phyloP scores from a whole-genome alignment of 2,888 invertebrate genomes.

The Andricus curvator region DNA sequence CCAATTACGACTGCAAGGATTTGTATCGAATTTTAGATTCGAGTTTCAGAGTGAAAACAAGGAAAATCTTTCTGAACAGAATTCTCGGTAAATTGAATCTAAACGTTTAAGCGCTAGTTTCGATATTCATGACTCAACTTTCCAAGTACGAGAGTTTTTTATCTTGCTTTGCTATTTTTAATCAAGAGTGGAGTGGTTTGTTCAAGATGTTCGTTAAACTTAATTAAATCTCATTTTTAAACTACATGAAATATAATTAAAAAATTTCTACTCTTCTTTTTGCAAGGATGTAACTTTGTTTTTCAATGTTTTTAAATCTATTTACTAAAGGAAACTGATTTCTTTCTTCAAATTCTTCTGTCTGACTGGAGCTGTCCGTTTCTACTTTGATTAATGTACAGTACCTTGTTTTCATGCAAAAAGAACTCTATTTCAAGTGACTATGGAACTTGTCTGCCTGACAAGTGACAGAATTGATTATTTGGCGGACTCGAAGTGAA shows the following conservation, averaged over 20 bases:
- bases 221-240: background rate
- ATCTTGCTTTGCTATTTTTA: no score
- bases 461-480: constrained; percentile 38
- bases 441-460: constrained; percentile 19
- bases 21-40: background rate
- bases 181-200: background rate
- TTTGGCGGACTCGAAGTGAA: constrained; percentile 23
- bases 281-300: background rate
- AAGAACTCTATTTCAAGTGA: constrained; percentile 31
- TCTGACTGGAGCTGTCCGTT: background rate
- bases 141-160: background rate
- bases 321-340: background rate
- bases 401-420: background rate
- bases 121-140: background rate
- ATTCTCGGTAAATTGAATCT: background rate
- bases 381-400: constrained; percentile 8
- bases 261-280: background rate
- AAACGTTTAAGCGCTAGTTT: background rate
- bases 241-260: background rate
- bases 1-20: background rate
- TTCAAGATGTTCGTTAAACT: background rate
- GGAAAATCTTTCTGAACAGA: background rate
- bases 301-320: background rate
- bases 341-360: background rate
- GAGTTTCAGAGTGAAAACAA: background rate